These are phyloP conservation scores for Crotalus adamanteus DNA, from an alignment of 2,797 vertebrate genomes.

Conservation along the genomic window DNA sequence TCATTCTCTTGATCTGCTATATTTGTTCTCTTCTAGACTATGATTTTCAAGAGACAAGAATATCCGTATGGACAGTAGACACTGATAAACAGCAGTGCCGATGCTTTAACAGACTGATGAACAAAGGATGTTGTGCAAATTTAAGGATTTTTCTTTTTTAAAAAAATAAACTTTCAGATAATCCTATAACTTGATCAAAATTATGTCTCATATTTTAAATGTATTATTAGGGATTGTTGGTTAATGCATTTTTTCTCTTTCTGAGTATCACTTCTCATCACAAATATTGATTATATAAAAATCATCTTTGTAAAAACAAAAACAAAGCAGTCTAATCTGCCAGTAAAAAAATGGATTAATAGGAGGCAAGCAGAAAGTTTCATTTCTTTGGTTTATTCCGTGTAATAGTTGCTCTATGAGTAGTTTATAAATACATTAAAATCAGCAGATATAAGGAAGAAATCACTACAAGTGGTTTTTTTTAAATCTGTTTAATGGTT, in stretches of 20 bases:
- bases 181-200: neutral
- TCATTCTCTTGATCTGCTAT: neutral
- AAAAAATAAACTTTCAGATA: neutral
- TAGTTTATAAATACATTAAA: neutral
- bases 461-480: neutral
- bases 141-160: neutral
- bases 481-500: neutral
- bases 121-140: neutral
- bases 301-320: neutral
- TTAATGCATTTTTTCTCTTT: neutral
- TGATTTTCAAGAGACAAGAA: neutral
- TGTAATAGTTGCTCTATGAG: neutral
- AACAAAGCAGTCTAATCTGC: neutral
- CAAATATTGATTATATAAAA: neutral
- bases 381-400: neutral
- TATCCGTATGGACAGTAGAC: neutral
- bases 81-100: neutral
- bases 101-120: neutral
- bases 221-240: neutral
- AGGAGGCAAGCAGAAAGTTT: neutral
- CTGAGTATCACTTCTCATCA: neutral
- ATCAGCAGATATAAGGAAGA: neutral
- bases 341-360: neutral
- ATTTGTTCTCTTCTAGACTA: neutral
- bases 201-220: neutral